Evolutionary conservation across 2,888 invertebrate species (phyloP).

Genomic region (Omphaloscelis lunosa): DNA sequence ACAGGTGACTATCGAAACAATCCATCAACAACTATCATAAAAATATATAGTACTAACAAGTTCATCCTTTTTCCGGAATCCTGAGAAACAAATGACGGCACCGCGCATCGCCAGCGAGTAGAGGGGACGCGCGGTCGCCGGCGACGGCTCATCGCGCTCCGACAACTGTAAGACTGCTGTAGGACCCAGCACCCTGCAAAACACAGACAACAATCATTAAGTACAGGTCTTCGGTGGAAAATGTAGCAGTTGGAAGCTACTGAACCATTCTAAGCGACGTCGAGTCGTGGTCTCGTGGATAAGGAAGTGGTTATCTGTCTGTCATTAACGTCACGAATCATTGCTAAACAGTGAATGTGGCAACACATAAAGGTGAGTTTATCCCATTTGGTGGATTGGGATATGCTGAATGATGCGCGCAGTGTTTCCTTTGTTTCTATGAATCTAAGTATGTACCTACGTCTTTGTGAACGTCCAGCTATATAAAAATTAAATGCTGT

Average conservation of each 20-base stretch:
- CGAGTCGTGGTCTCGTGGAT: background rate
- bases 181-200: slow-evolving; percentile 93
- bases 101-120: slow-evolving; percentile 97
- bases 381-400: background rate
- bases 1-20: background rate
- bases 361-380: background rate
- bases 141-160: slow-evolving; percentile 93
- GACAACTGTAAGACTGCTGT: slow-evolving; percentile 95
- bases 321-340: background rate
- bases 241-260: background rate
- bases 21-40: background rate
- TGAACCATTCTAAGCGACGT: background rate
- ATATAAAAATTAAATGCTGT: too few species aligned
- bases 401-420: background rate
- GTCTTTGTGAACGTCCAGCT: background rate
- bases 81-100: slow-evolving; percentile 97
- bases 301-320: background rate
- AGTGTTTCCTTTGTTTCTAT: background rate
- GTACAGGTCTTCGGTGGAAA: background rate
- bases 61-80: slow-evolving; percentile 97
- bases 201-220: slow-evolving; percentile 9
- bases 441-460: background rate
- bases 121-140: slow-evolving; percentile 94
- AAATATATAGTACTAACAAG: slow-evolving; percentile 91
- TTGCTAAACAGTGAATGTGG: background rate